Evolutionary conservation across 2,113 vertebrate species (phyloP), one percentile per base, ranked within the genome.

Genomic region (Condylura cristata): DNA sequence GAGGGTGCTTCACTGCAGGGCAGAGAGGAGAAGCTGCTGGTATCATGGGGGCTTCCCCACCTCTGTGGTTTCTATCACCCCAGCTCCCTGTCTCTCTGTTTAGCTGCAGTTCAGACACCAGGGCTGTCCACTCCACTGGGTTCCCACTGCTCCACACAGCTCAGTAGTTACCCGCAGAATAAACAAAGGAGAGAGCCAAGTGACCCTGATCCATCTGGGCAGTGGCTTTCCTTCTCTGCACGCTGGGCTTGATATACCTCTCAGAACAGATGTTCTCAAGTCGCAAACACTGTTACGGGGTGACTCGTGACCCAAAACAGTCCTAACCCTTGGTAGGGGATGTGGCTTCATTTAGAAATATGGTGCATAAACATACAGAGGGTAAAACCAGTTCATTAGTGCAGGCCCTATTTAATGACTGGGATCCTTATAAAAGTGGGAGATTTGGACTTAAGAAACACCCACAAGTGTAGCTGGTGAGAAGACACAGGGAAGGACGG

Each of bases 1-100:
- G 98, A 3, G 98, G 97, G 85, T 99, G 97, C 94, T 98, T 98
- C 95, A 99, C 99, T 98, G 95, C 0, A 5, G 61, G 70, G 17
- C 13, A 41, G 56, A 86, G 34, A 81, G 13, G 0, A 32, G 39
- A 22, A 5, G 9, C 34, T 17, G 16, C 14, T 13, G 26, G 16
- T 20, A 24, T 53, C n/a, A 20, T 1, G 3, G 3, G 48, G 51
- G 16, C 24, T 10, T 60, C 53, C 53, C 46, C 28, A 2, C 17
- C 80, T 24, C n/a, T 26, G 3, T 2, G 53, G 53, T 56, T 56
- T 3, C 41, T 2, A 20, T 28, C 26, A 20, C 56, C 11, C 65
- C 11, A 24, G 28, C 28, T 63, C 78, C 20, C 30, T 11, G 24
- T 61, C 28, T 26, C 26, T 53, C 82, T 6, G 8, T 46, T 30